Evolutionary conservation across 2,113 vertebrate species (phyloP).

Genomic region (Prolemur simus): DNA sequence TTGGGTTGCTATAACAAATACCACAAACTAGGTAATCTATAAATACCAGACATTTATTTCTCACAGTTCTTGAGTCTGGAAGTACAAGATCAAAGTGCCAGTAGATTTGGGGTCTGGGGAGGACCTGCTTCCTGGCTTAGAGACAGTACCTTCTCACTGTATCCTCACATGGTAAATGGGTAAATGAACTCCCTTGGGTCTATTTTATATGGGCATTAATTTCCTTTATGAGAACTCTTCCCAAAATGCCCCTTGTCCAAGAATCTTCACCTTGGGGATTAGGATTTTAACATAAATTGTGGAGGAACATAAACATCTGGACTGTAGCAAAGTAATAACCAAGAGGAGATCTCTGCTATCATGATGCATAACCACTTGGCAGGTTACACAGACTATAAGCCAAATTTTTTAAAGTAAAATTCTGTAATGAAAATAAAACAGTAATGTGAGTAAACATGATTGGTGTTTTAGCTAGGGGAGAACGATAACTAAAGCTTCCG

Average conservation of each 20-base stretch:
- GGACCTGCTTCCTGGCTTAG: neutral
- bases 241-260: too few species aligned
- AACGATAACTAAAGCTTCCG: neutral
- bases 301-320: neutral
- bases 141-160: too few species aligned
- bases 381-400: neutral
- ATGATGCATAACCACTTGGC: neutral
- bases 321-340: neutral
- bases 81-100: neutral
- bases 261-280: too few species aligned
- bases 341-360: neutral
- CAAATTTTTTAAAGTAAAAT: neutral
- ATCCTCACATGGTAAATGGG: neutral
- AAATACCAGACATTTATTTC: neutral
- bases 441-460: neutral
- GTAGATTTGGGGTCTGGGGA: neutral
- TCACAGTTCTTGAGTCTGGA: neutral
- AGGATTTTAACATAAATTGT: neutral
- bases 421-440: neutral
- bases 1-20: neutral
- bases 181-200: neutral
- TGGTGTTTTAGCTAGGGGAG: neutral
- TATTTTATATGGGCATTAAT: neutral
- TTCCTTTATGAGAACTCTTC: neutral
- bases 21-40: neutral